These are phyloP conservation scores for Agrypnus murinus DNA, from an alignment of 2,888 invertebrate genomes.

Conservation along the genomic window DNA sequence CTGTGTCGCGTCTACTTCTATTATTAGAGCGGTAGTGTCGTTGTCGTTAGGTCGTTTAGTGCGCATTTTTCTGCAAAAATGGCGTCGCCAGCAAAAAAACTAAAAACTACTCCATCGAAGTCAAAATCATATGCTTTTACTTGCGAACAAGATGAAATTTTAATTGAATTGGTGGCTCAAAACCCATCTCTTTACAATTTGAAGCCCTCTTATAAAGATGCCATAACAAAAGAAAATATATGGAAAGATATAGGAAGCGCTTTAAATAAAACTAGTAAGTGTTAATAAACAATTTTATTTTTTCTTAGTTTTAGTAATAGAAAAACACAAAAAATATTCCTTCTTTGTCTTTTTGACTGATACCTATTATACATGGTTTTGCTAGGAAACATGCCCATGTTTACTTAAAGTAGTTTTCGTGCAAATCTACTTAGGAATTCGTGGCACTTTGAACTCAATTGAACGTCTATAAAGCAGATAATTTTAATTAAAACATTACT, in stretches of 20 bases:
- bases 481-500: too few relatives aligned
- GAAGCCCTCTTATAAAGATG: neutral
- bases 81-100: neutral
- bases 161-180: neutral
- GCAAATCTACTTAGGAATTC: too few relatives aligned
- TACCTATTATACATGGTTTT: neutral
- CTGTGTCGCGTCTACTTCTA: neutral
- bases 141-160: neutral
- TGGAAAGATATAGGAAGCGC: neutral
- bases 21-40: neutral
- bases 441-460: too few relatives aligned
- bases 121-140: neutral
- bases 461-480: too few relatives aligned
- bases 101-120: neutral
- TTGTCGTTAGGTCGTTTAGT: neutral
- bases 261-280: slow-evolving; percentile 1
- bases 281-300: neutral
- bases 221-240: neutral
- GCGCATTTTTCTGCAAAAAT: neutral
- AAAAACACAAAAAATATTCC: too few relatives aligned
- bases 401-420: too few relatives aligned
- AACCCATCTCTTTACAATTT: neutral
- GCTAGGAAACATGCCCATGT: neutral
- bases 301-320: neutral
- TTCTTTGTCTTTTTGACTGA: neutral